Percentiles rank a stretch among this genome's conserved stretches.
These are phyloP conservation scores for Hypomecis atomaria DNA, from an alignment of 2,888 invertebrate species.

Conservation along the genomic window DNA sequence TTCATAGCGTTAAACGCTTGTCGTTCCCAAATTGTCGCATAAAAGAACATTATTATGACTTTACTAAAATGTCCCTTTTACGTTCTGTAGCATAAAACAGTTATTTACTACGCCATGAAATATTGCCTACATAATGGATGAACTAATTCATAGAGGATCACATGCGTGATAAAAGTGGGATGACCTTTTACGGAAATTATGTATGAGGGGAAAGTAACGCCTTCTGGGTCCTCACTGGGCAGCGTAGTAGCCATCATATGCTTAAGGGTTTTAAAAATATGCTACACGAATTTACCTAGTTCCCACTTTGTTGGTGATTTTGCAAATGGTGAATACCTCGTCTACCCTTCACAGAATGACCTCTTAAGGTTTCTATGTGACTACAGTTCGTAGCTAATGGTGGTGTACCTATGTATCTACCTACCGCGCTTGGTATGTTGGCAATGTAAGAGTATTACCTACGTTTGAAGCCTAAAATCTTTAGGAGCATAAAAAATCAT, in stretches of 20 bases:
- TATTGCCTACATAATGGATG: constrained; percentile 31
- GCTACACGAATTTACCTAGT: neutral
- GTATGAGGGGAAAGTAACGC: constrained; percentile 28
- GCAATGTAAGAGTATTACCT: too few relatives aligned
- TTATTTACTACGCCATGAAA: constrained; percentile 20
- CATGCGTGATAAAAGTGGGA: constrained; percentile 24
- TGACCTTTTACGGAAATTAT: constrained; percentile 33
- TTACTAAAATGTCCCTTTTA: constrained; percentile 12
- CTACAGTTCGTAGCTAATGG: too few relatives aligned
- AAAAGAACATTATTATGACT: constrained; percentile 14
- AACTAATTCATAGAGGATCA: constrained; percentile 27
- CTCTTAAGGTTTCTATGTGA: too few relatives aligned
- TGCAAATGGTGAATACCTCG: neutral
- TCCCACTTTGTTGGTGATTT: constrained; percentile 5
- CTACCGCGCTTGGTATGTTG: too few relatives aligned
- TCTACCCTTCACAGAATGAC: neutral
- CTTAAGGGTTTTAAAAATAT: neutral
- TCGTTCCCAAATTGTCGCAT: constrained; percentile 20
- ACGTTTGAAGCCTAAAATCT: too few relatives aligned
- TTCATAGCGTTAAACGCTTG: constrained; percentile 5
- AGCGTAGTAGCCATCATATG: constrained; percentile 7
- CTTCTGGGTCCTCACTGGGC: constrained; percentile 3
- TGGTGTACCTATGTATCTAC: too few relatives aligned
- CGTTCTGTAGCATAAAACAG: constrained; percentile 20
- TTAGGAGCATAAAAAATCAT: too few relatives aligned